Percentiles rank a stretch among this genome's conserved stretches.
phyloP scores from a whole-genome alignment of 2,113 vertebrate species.

The Equus quagga region DNA sequence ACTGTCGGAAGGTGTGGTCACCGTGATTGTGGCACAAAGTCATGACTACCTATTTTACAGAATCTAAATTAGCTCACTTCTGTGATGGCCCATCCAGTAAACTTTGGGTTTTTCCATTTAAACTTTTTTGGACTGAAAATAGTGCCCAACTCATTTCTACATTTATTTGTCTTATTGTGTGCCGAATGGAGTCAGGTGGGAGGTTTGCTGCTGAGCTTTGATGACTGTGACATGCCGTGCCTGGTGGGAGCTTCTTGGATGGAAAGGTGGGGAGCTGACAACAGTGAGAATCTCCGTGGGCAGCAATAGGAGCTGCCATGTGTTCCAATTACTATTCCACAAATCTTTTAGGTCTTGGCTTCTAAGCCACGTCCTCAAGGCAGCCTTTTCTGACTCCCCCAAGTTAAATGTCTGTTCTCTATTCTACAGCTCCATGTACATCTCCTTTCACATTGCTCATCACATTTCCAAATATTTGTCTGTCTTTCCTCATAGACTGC shows the following conservation, averaged over 20 bases:
- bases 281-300: background rate
- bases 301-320: background rate
- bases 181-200: constrained; percentile 17
- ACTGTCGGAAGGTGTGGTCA: background rate
- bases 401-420: background rate
- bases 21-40: background rate
- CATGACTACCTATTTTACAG: background rate
- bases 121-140: background rate
- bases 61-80: background rate
- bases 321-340: background rate
- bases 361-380: background rate
- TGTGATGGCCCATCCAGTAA: background rate
- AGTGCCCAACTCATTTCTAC: background rate
- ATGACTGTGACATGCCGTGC: background rate
- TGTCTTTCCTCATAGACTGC: background rate
- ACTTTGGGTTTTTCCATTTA: background rate
- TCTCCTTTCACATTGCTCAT: background rate
- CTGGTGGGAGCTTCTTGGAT: background rate
- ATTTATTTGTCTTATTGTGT: constrained; percentile 13
- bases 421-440: background rate
- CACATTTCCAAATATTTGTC: background rate
- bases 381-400: background rate
- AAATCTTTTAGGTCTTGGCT: background rate
- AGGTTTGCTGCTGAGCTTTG: constrained; percentile 9
- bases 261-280: background rate